Percentiles rank a stretch among this genome's conserved stretches.
phyloP scores from a whole-genome alignment of 1,140 invertebrate species.

The Bombus terrestris region DNA sequence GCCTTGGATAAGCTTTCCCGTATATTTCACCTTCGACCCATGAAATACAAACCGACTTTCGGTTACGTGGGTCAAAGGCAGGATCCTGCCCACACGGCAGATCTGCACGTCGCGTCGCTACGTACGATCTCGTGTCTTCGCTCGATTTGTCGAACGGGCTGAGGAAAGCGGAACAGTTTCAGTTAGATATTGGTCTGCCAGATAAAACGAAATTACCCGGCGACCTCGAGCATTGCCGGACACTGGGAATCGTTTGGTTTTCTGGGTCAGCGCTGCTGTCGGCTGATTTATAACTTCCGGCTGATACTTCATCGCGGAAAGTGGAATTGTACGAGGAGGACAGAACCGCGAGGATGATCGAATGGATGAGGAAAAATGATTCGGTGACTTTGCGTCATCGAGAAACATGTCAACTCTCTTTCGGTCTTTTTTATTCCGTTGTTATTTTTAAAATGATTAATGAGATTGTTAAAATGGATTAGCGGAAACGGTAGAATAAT shows the following conservation, averaged over 20 bases:
- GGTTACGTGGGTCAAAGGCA: background rate
- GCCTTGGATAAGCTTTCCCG: background rate
- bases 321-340: background rate
- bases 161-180: constrained; percentile 56
- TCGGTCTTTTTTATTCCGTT: background rate
- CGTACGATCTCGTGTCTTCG: constrained; percentile 4
- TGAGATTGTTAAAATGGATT: background rate
- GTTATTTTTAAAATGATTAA: background rate
- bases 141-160: constrained; percentile 10
- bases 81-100: constrained; percentile 10
- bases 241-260: constrained; percentile 61
- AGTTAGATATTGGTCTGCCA: constrained; percentile 63
- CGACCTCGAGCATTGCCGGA: constrained; percentile 57
- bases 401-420: background rate
- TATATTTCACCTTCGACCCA: background rate
- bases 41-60: background rate
- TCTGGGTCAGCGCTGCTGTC: constrained; percentile 68
- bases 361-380: background rate
- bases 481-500: background rate
- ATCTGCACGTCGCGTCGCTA: background rate
- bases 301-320: constrained; percentile 67
- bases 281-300: constrained; percentile 76
- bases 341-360: too few relatives aligned
- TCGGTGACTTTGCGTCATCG: background rate
- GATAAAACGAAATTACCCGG: constrained; percentile 76